Conservation (phyloP, 1,140 invertebrate genomes). For the Phymastichus coffea region DNA sequence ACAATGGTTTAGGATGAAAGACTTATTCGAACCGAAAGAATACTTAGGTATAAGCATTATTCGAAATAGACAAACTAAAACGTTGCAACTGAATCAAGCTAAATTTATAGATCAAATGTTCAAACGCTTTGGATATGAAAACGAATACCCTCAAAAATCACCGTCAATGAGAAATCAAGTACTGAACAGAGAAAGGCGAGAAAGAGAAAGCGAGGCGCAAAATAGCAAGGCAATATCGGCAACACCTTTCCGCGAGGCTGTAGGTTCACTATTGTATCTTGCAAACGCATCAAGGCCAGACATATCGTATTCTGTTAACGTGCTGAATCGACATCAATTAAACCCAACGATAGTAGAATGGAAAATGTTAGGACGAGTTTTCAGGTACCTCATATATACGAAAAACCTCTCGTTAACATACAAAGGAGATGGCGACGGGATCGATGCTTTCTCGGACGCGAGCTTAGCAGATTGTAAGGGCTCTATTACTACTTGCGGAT, state of each 20-base stretch:
- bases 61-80: not conserved
- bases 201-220: not conserved
- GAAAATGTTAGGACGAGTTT: conserved; percentile 9
- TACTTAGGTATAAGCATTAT: not conserved
- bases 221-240: not conserved
- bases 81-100: not conserved
- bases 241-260: conserved; percentile 45
- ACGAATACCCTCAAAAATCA: not conserved
- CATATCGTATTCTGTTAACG: conserved; percentile 43
- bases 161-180: not conserved
- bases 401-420: conserved; percentile 5
- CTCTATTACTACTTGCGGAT: conserved; percentile 8
- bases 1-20: not conserved
- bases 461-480: conserved; percentile 20
- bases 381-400: no score
- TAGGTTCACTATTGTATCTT: conserved; percentile 51
- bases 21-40: not conserved
- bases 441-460: conserved; percentile 11
- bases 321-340: conserved; percentile 25
- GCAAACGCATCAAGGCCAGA: conserved; percentile 50
- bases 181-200: not conserved
- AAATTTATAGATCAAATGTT: not conserved
- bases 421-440: not conserved
- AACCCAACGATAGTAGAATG: conserved; percentile 9
- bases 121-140: not conserved